Evolutionary conservation across 2,888 invertebrate genomes (phyloP).

Genomic region (Eupithecia dodoneata): DNA sequence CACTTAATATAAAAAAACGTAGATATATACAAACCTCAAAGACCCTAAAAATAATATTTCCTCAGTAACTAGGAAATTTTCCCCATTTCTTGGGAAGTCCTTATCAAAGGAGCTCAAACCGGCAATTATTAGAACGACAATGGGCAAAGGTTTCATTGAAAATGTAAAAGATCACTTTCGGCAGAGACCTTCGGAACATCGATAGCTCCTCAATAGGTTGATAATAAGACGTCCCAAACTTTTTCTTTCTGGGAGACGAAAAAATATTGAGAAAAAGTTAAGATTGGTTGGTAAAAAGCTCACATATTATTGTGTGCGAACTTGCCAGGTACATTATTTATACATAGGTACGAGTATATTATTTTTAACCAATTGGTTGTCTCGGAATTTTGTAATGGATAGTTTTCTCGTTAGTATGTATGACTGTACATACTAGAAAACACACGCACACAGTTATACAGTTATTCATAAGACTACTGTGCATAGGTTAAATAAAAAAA

Average conservation of each 20-base stretch:
- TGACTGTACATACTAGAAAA: neutral
- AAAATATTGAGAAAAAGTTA: conserved; percentile 4
- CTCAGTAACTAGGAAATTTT: conserved; percentile 23
- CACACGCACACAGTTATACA: neutral
- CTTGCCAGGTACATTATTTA: neutral
- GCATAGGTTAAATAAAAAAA: neutral
- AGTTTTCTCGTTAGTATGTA: neutral
- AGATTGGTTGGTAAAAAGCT: neutral
- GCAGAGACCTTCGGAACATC: conserved; percentile 26
- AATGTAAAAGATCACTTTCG: conserved; percentile 38
- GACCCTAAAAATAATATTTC: conserved; percentile 24
- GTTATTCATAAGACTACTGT: neutral
- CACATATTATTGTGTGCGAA: neutral
- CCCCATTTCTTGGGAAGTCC: conserved; percentile 21
- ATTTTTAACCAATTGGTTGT: too few relatives aligned
- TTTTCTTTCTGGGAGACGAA: neutral
- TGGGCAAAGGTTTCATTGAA: conserved; percentile 31
- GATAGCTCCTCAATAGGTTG: conserved; percentile 26
- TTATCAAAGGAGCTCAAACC: conserved; percentile 30
- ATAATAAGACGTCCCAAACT: conserved; percentile 20
- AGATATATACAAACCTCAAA: neutral
- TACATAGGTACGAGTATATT: too few relatives aligned
- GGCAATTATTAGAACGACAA: conserved; percentile 33
- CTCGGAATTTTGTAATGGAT: neutral
- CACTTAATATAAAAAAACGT: neutral